Evolutionary conservation across 2,113 vertebrate species (phyloP), one percentile per base, ranked within the genome.

Genomic region (Irena cyanogastra): DNA sequence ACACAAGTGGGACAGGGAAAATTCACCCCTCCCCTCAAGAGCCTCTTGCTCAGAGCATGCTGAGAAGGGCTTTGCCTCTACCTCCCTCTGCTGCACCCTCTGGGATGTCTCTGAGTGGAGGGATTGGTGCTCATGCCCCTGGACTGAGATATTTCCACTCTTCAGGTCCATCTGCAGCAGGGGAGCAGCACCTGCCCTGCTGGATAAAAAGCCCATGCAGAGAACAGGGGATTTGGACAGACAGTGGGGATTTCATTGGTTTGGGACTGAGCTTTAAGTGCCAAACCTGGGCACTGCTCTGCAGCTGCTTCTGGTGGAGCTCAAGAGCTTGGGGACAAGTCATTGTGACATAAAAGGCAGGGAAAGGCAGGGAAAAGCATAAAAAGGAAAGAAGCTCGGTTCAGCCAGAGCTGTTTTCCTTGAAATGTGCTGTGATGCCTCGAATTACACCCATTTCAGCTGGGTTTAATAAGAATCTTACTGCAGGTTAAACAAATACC

Each of bases 401-500:
- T 47, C 74, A 93, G 30, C 6, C 74, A 61, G 39, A 81, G 45
- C 30, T 77, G 74, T 53, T 41, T 56, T 45, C 26, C 78, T 72
- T n/a, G 65, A 37, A 70, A 74, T 53, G 7, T 77, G 74, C 54
- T 75, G 23, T 15, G 57, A 24, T 47, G 33, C 28, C 41, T 66
- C 8, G 20, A 45, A 57, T 66, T n/a, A 49, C 16, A 7, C 11
- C 61, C 72, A 54, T 75, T 89, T 83, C 83, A 87, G 90, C 85
- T 47, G 64, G 49, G 23, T 92, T 37, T 88, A 94, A 72, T 87
- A 92, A 68, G 79, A 83, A 81, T 11, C 72, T 45, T 60, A 47
- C 50, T 83, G 59, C 7, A 83, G 90, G 92, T 83, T 96, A 88
- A 96, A 96, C 91, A 94, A 96, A 95, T 89, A 83, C 33, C 89